Conservation (phyloP, 1,140 invertebrate genomes). For the Planococcus citri region DNA sequence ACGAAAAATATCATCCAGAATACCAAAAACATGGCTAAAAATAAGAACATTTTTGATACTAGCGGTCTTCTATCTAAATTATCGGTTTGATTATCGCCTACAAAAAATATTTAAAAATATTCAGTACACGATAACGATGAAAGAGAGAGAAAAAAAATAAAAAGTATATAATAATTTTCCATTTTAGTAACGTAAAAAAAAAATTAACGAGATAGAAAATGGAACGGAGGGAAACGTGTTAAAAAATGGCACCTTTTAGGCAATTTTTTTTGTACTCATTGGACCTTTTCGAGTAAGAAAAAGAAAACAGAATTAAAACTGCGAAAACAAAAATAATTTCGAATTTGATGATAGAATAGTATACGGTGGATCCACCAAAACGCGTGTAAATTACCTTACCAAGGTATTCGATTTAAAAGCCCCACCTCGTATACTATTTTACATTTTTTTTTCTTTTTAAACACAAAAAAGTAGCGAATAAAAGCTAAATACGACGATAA, state of each 20-base stretch:
- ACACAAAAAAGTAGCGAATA: neutral
- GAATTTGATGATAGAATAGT: too few relatives aligned
- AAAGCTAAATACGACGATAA: neutral
- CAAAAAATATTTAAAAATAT: neutral
- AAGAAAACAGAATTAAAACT: too few relatives aligned
- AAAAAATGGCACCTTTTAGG: neutral
- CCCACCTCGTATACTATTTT: too few relatives aligned
- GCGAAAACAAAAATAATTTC: too few relatives aligned
- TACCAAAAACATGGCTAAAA: slow-evolving; percentile 6
- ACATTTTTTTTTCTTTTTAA: too few relatives aligned
- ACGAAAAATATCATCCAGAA: slow-evolving; percentile 10
- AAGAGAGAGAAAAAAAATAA: neutral
- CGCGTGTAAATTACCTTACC: too few relatives aligned
- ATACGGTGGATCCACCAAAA: too few relatives aligned
- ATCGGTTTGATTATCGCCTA: slow-evolving; percentile 9
- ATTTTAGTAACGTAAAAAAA: neutral
- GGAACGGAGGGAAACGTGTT: neutral
- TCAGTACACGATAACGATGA: neutral
- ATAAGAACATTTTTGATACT: slow-evolving; percentile 14
- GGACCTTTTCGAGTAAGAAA: too few relatives aligned
- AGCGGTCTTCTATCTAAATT: neutral
- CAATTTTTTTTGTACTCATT: too few relatives aligned
- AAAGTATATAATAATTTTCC: neutral
- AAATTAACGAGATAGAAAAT: neutral
- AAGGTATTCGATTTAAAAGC: too few relatives aligned